Base-by-base conservation (phyloP, 2,113 vertebrate genomes). In the Fulmarus glacialis region DNA sequence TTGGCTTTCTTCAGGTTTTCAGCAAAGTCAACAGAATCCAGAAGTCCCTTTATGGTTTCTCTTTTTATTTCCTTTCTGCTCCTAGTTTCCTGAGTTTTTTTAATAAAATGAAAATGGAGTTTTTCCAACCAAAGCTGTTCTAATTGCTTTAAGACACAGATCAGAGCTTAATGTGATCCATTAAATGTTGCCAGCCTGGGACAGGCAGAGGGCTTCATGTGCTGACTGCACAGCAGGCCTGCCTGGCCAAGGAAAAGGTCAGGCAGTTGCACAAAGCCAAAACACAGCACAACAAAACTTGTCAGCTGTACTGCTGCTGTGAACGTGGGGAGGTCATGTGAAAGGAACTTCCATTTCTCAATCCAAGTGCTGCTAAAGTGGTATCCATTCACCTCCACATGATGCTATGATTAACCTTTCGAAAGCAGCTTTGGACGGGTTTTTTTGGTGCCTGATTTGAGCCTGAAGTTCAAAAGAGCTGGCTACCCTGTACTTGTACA, bases 161-260 rank as follows among this genome's bases (percentile, higher is more conserved):
- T 79, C 40, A 81, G 67, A 90, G 48, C 27, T 91, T 90, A 82
- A 73, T 90, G 56, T 0, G 2, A 67, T 53, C 67, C 67, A 67
- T 47, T 85, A 64, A 77, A 75, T 15, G 21, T 62, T 93, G 66
- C 81, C 64, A 97, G 55, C 14, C 68, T 12, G 8, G 74, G 71
- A 89, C 26, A 68, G 34, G 42, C 53, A 74, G 89, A 83, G 56
- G 53, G 8, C 38, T 86, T 63, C 90, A 26, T 19, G 29, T 78
- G 55, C 50, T 83, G 82, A 83, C 30, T 38, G 52, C 89, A 56
- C 94, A 92, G 82, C 87, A 96, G 75, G 79, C 15, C n/a, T 82
- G 18, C 74, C 62, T 74, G 30, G 43, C 53, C 53, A 87, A 82
- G 58, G n/a, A 91, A 96, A 96, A 97, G 96, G 96, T 96, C 94